Evolutionary conservation across 2,888 invertebrate species (phyloP).

Genomic region (Heliconius aoede): DNA sequence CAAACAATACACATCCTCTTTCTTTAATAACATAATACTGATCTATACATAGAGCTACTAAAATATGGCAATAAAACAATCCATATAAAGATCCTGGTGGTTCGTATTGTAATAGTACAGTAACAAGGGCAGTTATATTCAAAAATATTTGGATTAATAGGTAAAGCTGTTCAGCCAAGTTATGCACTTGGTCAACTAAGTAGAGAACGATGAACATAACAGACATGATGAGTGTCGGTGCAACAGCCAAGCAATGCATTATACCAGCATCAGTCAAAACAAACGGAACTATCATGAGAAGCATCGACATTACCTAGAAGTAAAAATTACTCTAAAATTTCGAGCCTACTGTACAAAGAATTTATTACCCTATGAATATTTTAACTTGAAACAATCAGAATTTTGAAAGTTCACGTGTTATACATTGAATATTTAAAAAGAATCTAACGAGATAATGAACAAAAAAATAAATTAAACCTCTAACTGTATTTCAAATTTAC

Average conservation of each 20-base stretch:
- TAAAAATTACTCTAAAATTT: slow-evolving; percentile 62
- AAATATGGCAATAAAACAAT: slow-evolving; percentile 68
- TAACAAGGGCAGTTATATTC: slow-evolving; percentile 57
- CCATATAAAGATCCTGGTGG: slow-evolving; percentile 61
- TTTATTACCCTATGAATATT: not conserved
- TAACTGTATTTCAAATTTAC: not conserved
- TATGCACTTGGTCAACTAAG: slow-evolving; percentile 77
- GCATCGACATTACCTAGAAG: slow-evolving; percentile 78
- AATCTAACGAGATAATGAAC: not conserved
- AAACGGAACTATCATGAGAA: slow-evolving; percentile 75
- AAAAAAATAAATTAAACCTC: not conserved
- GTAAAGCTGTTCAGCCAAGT: slow-evolving; percentile 73
- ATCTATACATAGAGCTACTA: slow-evolving; percentile 69
- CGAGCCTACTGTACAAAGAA: slow-evolving; percentile 17
- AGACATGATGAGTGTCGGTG: slow-evolving; percentile 72
- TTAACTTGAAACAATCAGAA: not conserved
- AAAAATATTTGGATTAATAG: slow-evolving; percentile 61
- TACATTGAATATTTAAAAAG: too few species aligned
- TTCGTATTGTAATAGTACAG: slow-evolving; percentile 50
- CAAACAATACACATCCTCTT: slow-evolving; percentile 59
- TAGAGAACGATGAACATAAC: slow-evolving; percentile 73
- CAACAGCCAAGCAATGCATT: slow-evolving; percentile 70
- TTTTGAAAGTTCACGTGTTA: not conserved
- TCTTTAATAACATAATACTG: slow-evolving; percentile 66
- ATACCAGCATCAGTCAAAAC: slow-evolving; percentile 60